Evolutionary conservation across 2,113 vertebrate genomes (phyloP), one percentile per base, ranked within the genome.

Genomic region (Leptobrachium leishanense): DNA sequence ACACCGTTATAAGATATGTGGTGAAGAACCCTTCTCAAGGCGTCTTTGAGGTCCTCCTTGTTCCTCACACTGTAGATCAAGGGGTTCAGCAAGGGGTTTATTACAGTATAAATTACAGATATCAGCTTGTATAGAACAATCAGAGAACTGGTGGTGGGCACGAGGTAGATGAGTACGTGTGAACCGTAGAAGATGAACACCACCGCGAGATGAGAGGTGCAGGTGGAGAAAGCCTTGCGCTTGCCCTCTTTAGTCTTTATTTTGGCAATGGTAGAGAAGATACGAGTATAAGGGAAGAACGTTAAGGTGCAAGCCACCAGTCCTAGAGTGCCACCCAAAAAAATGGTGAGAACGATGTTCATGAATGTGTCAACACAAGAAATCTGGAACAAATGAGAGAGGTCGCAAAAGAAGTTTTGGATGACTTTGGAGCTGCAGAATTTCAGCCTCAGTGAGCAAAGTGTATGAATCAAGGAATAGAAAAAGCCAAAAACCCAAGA

Each of bases 151-250:
- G 76, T 84, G 0, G 74, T 83, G 15, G 86, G 84, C 0, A 62
- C 74, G 53, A 83, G 83, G 4, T 88, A 89, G 79, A 82, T 87
- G 76, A 90, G 82, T 62, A 89, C 69, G 4, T 75, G 75, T 10
- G 82, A 82, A 2, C 84, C 83, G 54, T 88, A 88, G 69, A 88
- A 85, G 39, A 85, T 83, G 12, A 77, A 77, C 55, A 88, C 81
- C 13, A 88, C 83, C 0, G 50, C 69, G 4, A 89, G 68, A 64
- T 89, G 88, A 15, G 87, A 84, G 13, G 83, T 65, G 0, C 86
- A 88, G n/a, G 87, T 88, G 2, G 84, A 86, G 66, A 89, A 76
- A 15, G 84, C 85, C 11, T 50, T 50, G 8, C 4, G 46, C 46
- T 50, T 50, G 4, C 46, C 46, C 4, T 50, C 46, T 50, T 50